phyloP scores from a whole-genome alignment of 2,888 invertebrate species.

The Clitarchus hookeri region DNA sequence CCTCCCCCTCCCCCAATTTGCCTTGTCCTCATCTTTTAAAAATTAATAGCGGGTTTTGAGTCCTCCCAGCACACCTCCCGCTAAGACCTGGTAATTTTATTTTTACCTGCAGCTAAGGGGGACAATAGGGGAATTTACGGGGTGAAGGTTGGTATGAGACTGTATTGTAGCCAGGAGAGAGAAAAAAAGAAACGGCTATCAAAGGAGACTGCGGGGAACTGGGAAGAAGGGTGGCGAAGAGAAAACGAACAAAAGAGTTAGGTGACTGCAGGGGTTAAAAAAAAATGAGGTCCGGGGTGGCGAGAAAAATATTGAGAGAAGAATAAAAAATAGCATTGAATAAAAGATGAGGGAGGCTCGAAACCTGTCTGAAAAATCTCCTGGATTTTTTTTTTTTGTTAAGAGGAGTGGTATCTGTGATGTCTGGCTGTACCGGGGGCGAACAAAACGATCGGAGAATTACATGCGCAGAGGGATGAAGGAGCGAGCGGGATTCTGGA shows the following conservation, averaged over 20 bases:
- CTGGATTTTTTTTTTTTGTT: not conserved
- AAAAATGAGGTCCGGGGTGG: not conserved
- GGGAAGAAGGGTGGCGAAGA: too few species aligned
- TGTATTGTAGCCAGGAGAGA: not conserved
- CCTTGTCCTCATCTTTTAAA: not conserved
- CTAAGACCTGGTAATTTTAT: not conserved
- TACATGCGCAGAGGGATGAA: not conserved
- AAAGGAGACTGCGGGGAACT: not conserved
- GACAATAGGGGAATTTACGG: not conserved
- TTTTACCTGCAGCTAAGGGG: not conserved
- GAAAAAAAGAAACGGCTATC: not conserved
- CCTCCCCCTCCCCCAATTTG: not conserved
- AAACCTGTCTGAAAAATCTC: not conserved
- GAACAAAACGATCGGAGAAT: constrained; percentile 14
- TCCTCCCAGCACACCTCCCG: not conserved
- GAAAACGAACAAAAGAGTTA: not conserved
- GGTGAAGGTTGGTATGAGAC: constrained; percentile 2
- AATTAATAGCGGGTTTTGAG: not conserved
- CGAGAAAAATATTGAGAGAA: not conserved
- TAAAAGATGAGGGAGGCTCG: not conserved
- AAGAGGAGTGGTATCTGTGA: not conserved
- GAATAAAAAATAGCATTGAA: not conserved
- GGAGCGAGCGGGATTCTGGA: not conserved
- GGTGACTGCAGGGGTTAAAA: not conserved
- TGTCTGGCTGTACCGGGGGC: not conserved